phyloP scores from a whole-genome alignment of 2,888 invertebrate species.

The Aquatica leii region DNA sequence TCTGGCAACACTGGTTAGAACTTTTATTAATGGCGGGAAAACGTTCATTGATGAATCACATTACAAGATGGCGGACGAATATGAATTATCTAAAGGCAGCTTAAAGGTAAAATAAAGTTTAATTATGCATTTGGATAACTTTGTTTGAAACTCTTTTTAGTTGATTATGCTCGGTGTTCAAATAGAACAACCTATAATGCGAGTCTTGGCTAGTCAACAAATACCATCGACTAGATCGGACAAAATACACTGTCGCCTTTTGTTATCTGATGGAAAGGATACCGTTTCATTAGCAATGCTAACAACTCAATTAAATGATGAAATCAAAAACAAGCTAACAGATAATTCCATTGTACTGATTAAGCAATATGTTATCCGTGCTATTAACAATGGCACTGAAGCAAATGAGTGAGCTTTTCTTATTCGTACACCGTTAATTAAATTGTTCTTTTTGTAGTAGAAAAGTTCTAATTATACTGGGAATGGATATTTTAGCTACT shows the following conservation, averaged over 20 bases:
- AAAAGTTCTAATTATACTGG: constrained; percentile 85
- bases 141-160: constrained; percentile 58
- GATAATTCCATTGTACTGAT: constrained; percentile 79
- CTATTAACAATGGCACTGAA: constrained; percentile 76
- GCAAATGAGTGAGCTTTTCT: constrained; percentile 71
- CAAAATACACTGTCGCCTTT: constrained; percentile 78
- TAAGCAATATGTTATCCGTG: constrained; percentile 82
- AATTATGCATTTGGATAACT: not conserved
- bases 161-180: constrained; percentile 79
- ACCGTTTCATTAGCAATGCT: constrained; percentile 91
- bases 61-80: not conserved
- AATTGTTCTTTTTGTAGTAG: constrained; percentile 61
- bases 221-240: constrained; percentile 71
- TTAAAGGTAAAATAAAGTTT: not conserved
- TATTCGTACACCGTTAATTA: constrained; percentile 1
- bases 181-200: constrained; percentile 77
- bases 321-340: constrained; percentile 65
- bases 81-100: constrained; percentile 1
- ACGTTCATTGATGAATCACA: too few relatives aligned
- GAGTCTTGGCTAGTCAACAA: constrained; percentile 81
- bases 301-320: constrained; percentile 80
- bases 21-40: too few relatives aligned
- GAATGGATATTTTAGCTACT: constrained; percentile 74
- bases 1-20: too few relatives aligned
- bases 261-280: constrained; percentile 87